These are phyloP conservation scores for Benitochromis conjunctus DNA, from an alignment of 2,113 vertebrate species.

Conservation along the genomic window DNA sequence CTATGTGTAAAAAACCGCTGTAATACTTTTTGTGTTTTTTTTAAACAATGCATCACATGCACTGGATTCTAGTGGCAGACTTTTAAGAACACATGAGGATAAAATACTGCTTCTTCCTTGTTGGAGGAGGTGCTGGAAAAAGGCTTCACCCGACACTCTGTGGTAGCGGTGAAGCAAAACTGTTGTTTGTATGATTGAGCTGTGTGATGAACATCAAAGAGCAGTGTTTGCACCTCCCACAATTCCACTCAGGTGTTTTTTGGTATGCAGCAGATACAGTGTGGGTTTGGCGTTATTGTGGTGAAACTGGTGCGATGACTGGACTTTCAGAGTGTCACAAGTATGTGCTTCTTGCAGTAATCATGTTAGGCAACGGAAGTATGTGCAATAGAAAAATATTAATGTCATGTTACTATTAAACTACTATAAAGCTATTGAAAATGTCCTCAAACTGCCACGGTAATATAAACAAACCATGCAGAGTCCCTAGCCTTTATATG, in stretches of 20 bases:
- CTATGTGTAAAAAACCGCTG: not conserved
- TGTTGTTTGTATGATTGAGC: not conserved
- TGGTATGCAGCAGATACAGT: not conserved
- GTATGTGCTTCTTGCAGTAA: not conserved
- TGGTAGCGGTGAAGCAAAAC: not conserved
- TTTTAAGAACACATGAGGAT: not conserved
- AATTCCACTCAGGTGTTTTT: not conserved
- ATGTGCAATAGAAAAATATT: not conserved
- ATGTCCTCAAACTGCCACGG: not conserved
- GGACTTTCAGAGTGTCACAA: not conserved
- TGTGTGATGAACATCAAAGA: not conserved
- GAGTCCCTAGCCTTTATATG: not conserved
- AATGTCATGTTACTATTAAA: not conserved
- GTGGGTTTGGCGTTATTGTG: not conserved
- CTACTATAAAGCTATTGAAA: not conserved
- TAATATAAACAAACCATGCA: not conserved
- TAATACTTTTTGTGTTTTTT: not conserved
- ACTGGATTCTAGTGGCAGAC: not conserved
- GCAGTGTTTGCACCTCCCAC: not conserved
- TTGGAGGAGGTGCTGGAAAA: not conserved
- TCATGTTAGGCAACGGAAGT: not conserved
- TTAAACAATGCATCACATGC: not conserved
- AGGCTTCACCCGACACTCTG: not conserved
- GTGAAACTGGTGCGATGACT: not conserved
- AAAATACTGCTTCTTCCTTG: not conserved